Evolutionary conservation across 2,113 vertebrate species (phyloP), one percentile per base, ranked within the genome.

Genomic region (Columba livia): DNA sequence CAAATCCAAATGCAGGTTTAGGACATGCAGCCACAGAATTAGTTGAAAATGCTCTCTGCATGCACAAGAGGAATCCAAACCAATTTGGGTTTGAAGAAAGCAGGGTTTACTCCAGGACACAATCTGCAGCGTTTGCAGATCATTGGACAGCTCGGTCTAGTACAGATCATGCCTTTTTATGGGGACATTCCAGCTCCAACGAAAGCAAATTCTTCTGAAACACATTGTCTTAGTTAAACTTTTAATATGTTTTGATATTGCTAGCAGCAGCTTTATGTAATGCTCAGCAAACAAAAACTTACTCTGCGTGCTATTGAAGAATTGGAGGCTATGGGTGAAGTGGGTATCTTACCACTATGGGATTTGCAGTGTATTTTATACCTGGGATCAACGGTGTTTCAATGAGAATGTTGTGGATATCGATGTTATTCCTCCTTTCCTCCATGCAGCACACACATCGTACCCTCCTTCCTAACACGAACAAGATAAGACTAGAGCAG

Each of bases 161-260:
- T 85, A 81, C 93, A 90, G 94, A 95, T 84, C 96, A 97, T 97
- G 96, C 96, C 97, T 98, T 98, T 98, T 98, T 98, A 98, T 97
- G 97, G 97, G 97, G 98, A 97, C 96, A 94, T 97, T 97, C 96
- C 96, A 95, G 95, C 93, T 97, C 97, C 96, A 97, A 91, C 91
- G 97, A 98, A 97, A 98, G 95, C 93, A 97, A 97, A 97, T 96
- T 97, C 95, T 96, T 92, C 95, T 96, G 95, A 98, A 98, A 98
- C 96, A 97, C 93, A 96, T 96, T 97, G 96, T 97, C 96, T 97
- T 96, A 75, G 95, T 97, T 98, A 98, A 96, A 97, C 84, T 96
- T 98, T 96, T 97, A 97, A 98, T 96, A 70, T 88, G 94, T 96
- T 97, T 97, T 96, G 90, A 95, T 97, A 96, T 77, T 89, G 89